A percentile compares a stretch with the other conserved stretches of the same genome.
Evolutionary conservation across 2,888 invertebrate genomes (phyloP).

Genomic region (Therioaphis trifolii): DNA sequence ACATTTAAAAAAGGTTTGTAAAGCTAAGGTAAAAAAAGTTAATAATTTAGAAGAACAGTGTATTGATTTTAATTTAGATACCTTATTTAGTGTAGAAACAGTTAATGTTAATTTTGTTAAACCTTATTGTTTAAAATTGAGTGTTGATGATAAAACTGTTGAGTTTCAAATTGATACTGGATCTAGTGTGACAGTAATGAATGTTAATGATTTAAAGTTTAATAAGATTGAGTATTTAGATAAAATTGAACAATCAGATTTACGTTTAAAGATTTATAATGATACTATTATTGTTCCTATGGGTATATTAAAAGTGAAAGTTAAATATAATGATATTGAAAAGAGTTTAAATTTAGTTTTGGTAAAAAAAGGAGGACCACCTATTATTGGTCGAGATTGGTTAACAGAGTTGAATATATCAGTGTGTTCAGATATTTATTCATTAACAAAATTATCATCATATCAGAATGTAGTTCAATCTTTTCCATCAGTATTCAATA

Average conservation of each 20-base stretch:
- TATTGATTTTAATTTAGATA: too few species aligned
- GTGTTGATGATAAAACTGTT: background rate
- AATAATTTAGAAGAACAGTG: background rate
- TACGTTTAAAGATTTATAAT: background rate
- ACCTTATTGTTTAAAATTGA: background rate
- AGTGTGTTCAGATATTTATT: background rate
- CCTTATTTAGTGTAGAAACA: conserved; percentile 1
- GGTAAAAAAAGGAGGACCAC: background rate
- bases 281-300: background rate
- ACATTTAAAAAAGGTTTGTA: background rate
- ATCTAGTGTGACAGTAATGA: background rate
- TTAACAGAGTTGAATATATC: background rate
- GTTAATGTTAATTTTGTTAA: conserved; percentile 4
- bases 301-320: background rate
- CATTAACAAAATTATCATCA: background rate
- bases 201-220: conserved; percentile 10
- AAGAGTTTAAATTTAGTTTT: background rate
- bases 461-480: background rate
- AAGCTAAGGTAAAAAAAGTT: conserved; percentile 52
- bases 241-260: background rate
- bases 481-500: background rate
- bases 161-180: conserved; percentile 19
- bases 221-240: background rate
- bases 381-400: background rate
- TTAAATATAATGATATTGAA: background rate